Evolutionary conservation across 2,888 invertebrate species (phyloP), one percentile per base, ranked within the genome.

Genomic region (Melanostoma mellinum): DNA sequence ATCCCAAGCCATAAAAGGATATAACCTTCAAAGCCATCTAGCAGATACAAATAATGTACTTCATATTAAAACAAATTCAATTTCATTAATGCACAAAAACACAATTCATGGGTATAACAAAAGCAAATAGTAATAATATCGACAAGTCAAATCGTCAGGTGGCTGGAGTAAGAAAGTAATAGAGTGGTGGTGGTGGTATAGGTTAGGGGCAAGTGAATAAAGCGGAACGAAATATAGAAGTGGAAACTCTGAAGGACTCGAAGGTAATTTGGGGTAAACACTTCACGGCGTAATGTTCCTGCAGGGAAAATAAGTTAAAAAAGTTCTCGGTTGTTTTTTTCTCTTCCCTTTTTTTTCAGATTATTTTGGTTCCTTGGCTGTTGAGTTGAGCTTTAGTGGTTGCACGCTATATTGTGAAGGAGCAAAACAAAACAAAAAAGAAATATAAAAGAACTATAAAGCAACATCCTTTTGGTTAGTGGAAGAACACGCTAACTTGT

Each of bases 241-340:
- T 75, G 55, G 40, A 71, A 78, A 73, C 55, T 71, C 74, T 79
- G 69, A 79, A 84, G 78, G 74, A 84, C 75, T 84, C 52, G 75
- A 79, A 84, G 74, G 84, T 79, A 84, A 84, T 84, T 84, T 84
- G 79, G 84, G 79, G 79, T 84, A 84, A 84, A 75, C 79, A 84
- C 84, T 84, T 84, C 75, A 79, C 67, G 61, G 78, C 69, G 84
- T 75, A 75, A 84, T 84, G 67, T 79, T 79, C 61, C 84, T 84
- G 71, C 84, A 75, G 75, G 71, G 79, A 78, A 73, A 73, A 58
- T 36, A 63, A 8, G 75, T 33, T 55, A 50, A 40, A 58, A 48
- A 69, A 63, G 53, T 52, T n/a, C 3, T 8, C 20, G 36, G 20
- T 30, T 4, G 9, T 46, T n/a, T 33, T 6, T n/a, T 10, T 48